Evolutionary conservation across 2,888 invertebrate species (phyloP).

Genomic region (Acrocyrtus sp.): DNA sequence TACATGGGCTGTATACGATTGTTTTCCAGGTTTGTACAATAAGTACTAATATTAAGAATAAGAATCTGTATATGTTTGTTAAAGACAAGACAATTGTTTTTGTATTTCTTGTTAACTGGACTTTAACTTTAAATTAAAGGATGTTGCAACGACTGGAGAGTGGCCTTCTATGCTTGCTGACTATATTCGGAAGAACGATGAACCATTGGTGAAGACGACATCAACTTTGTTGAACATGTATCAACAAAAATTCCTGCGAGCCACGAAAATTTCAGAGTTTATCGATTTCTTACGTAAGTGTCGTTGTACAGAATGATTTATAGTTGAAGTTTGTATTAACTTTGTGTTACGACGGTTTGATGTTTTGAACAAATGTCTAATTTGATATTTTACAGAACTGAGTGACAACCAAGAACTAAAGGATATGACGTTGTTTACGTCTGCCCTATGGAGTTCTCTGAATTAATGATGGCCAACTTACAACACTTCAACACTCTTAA

Average conservation of each 20-base stretch:
- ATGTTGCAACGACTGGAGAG: conserved; percentile 75
- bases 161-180: conserved; percentile 93
- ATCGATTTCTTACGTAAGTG: conserved; percentile 86
- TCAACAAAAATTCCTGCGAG: conserved; percentile 89
- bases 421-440: conserved; percentile 43
- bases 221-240: conserved; percentile 84
- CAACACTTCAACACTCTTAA: no score
- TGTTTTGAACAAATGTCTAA: background rate
- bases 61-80: conserved; percentile 8
- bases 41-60: no score
- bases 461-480: no score
- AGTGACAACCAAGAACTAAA: conserved; percentile 48
- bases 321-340: no score
- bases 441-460: conserved; percentile 42
- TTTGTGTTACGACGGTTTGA: no score
- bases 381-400: conserved; percentile 43
- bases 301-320: background rate
- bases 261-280: conserved; percentile 90
- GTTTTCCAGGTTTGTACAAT: conserved; percentile 80
- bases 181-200: conserved; percentile 94
- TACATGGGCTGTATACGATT: conserved; percentile 84
- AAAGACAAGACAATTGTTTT: background rate
- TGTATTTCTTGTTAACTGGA: background rate
- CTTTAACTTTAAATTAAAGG: conserved; percentile 62
- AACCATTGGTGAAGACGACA: conserved; percentile 86